Percentiles rank a stretch among this genome's conserved stretches.
phyloP scores from a whole-genome alignment of 2,797 vertebrate species.

The Lepilemur septentrionalis region DNA sequence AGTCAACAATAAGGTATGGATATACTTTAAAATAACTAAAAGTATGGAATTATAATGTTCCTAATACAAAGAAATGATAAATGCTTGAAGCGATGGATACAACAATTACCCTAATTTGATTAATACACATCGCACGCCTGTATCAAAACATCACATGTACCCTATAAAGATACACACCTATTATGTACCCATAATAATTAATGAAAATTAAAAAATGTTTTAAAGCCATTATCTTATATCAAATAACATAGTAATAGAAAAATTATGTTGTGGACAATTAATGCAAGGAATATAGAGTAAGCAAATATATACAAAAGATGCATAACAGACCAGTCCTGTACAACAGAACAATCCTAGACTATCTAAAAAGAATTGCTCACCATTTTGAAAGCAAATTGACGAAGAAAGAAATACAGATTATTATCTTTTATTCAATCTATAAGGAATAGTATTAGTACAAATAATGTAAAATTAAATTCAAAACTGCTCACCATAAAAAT shows the following conservation, averaged over 20 bases:
- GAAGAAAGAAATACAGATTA: not conserved
- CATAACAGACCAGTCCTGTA: not conserved
- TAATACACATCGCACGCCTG: not conserved
- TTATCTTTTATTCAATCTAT: not conserved
- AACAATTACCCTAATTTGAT: not conserved
- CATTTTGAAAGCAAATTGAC: not conserved
- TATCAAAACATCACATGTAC: not conserved
- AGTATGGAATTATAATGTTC: not conserved
- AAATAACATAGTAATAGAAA: not conserved
- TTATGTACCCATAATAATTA: not conserved
- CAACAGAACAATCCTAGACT: not conserved
- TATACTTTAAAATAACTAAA: not conserved
- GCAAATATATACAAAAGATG: not conserved
- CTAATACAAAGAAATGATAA: not conserved
- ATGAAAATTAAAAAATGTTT: not conserved
- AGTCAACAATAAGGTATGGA: not conserved
- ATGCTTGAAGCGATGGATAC: not conserved
- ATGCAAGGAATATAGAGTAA: not conserved
- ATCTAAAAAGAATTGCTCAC: not conserved
- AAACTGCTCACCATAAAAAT: constrained; percentile 1
- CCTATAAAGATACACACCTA: not conserved
- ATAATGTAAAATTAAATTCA: not conserved
- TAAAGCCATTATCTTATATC: not conserved
- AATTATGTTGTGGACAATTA: not conserved
- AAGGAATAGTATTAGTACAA: not conserved